phyloP scores from a whole-genome alignment of 2,797 vertebrate species.

The Todus mexicanus region DNA sequence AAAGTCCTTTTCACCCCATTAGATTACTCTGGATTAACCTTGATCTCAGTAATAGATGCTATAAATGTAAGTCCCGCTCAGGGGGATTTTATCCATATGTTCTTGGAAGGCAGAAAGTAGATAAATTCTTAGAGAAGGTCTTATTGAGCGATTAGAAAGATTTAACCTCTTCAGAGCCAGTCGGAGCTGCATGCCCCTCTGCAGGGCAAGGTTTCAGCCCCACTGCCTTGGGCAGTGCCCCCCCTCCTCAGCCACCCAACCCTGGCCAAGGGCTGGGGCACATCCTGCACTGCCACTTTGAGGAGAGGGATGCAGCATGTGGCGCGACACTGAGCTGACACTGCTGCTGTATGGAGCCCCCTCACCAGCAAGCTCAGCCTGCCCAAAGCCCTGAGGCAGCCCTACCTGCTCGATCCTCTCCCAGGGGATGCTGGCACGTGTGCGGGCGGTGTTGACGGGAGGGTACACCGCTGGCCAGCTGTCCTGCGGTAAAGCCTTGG shows the following conservation, averaged over 20 bases:
- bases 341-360: accelerated
- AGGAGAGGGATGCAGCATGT: accelerated
- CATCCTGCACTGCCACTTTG: accelerated
- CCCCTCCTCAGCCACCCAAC: accelerated
- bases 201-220: neutral
- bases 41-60: slow-evolving; percentile 70
- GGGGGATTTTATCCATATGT: slow-evolving; percentile 68
- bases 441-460: neutral
- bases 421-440: neutral
- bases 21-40: slow-evolving; percentile 71
- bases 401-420: neutral
- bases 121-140: slow-evolving; percentile 64
- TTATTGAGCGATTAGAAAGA: slow-evolving; percentile 54
- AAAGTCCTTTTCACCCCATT: slow-evolving; percentile 69
- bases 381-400: neutral
- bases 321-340: neutral
- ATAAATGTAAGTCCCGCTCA: slow-evolving; percentile 62
- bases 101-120: slow-evolving; percentile 66
- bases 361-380: neutral
- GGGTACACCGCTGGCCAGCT: accelerated
- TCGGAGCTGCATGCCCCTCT: accelerated
- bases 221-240: neutral
- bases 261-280: neutral
- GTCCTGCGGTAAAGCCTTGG: neutral
- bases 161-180: slow-evolving; percentile 53